phyloP scores from a whole-genome alignment of 2,113 vertebrate genomes.

The Grammomys dolichurus region DNA sequence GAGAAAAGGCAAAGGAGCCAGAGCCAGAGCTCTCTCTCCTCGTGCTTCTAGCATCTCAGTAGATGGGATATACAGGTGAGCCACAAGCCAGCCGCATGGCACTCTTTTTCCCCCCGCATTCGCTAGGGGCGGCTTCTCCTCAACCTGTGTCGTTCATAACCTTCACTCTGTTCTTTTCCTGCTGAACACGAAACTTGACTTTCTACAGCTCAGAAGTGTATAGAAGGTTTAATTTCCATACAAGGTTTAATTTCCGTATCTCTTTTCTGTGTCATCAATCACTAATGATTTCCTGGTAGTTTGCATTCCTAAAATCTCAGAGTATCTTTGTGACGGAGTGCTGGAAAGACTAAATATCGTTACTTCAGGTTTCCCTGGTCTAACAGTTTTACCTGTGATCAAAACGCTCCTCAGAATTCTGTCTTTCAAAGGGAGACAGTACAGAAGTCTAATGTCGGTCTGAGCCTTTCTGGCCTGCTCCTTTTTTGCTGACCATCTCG shows the following conservation, averaged over 20 bases:
- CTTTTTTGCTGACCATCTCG: not conserved
- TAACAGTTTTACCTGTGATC: not conserved
- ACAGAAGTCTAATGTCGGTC: not conserved
- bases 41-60: not conserved
- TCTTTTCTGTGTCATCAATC: not conserved
- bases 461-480: not conserved
- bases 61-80: not conserved
- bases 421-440: not conserved
- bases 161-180: not conserved
- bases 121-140: not conserved
- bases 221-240: not conserved
- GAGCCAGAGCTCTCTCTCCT: not conserved
- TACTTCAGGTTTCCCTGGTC: slow-evolving; percentile 2
- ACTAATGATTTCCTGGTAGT: not conserved
- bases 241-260: not conserved
- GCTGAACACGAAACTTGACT: not conserved
- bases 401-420: slow-evolving; percentile 8
- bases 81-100: not conserved
- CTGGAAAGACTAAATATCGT: not conserved
- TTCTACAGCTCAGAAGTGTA: not conserved
- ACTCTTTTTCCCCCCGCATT: not conserved
- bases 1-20: not conserved
- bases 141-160: not conserved
- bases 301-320: not conserved
- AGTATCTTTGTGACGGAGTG: not conserved